Conservation (phyloP, 2,797 vertebrate species). For the Lepus townsendii region DNA sequence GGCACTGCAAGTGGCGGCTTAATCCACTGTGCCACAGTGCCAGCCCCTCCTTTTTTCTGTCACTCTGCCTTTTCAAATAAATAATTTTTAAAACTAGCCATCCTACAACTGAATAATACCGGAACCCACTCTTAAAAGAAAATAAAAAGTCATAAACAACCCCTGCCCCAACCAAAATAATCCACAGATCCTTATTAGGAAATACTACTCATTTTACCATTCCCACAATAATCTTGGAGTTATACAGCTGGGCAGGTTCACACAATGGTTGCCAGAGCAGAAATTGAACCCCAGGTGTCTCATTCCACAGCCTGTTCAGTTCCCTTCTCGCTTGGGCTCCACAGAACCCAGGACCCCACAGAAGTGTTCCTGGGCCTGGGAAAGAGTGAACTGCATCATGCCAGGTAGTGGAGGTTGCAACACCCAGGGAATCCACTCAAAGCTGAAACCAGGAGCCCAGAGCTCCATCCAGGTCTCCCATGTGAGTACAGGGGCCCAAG, state of each 20-base stretch:
- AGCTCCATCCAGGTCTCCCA: too few relatives aligned
- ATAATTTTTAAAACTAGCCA: background rate
- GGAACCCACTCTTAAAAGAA: background rate
- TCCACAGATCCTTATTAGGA: background rate
- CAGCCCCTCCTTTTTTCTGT: too few relatives aligned
- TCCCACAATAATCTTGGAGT: background rate
- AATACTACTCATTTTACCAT: background rate
- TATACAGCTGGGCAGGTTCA: conserved; percentile 24
- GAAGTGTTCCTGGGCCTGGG: background rate
- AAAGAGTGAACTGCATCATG: background rate
- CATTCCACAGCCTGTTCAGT: background rate
- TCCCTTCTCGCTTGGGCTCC: background rate
- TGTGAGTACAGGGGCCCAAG: too few relatives aligned
- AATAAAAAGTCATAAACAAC: background rate
- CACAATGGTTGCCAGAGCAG: background rate
- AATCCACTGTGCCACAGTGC: too few relatives aligned
- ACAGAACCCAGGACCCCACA: background rate
- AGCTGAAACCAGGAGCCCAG: too few relatives aligned
- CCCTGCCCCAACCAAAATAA: background rate
- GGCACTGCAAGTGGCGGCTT: too few relatives aligned
- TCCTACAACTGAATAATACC: background rate
- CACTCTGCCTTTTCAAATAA: too few relatives aligned
- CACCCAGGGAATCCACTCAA: background rate
- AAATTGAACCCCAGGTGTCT: conserved; percentile 27
- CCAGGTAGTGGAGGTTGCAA: background rate